Conservation (phyloP, 2,113 vertebrate genomes). For the Sylvilagus bachmani region DNA sequence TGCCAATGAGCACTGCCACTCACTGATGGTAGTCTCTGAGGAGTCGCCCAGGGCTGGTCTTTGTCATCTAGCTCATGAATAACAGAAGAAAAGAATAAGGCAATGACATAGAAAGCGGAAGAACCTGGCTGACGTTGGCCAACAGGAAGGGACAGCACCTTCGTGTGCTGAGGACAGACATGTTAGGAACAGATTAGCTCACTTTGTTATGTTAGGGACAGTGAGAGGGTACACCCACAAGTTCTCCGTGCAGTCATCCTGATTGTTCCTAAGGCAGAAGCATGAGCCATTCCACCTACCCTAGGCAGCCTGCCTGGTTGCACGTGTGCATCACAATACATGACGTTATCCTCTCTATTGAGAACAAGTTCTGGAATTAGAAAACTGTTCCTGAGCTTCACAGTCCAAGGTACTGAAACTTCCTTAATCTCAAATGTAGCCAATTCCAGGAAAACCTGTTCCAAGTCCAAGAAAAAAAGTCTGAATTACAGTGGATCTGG, state of each 20-base stretch:
- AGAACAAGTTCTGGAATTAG: conserved; percentile 1
- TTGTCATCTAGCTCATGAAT: neutral
- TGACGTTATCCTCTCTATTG: neutral
- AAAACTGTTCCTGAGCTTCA: neutral
- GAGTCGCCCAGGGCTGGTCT: neutral
- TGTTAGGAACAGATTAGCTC: neutral
- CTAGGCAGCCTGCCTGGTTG: neutral
- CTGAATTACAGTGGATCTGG: neutral
- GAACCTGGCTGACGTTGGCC: neutral
- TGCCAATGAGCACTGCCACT: neutral
- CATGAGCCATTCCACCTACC: neutral
- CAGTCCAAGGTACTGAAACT: neutral
- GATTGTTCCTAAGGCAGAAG: neutral
- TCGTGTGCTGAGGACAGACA: neutral
- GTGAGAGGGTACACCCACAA: neutral
- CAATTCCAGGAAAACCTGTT: neutral
- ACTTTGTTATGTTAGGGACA: neutral
- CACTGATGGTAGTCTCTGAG: neutral
- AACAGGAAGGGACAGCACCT: neutral
- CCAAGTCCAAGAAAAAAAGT: neutral
- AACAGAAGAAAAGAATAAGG: neutral
- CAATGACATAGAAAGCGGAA: neutral
- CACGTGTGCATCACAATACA: neutral
- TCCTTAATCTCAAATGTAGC: neutral
- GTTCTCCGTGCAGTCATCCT: neutral